Percentiles rank a stretch among this genome's conserved stretches.
These are phyloP conservation scores for Syngnathoides biaculeatus DNA, from an alignment of 2,113 vertebrate species.

Conservation along the genomic window DNA sequence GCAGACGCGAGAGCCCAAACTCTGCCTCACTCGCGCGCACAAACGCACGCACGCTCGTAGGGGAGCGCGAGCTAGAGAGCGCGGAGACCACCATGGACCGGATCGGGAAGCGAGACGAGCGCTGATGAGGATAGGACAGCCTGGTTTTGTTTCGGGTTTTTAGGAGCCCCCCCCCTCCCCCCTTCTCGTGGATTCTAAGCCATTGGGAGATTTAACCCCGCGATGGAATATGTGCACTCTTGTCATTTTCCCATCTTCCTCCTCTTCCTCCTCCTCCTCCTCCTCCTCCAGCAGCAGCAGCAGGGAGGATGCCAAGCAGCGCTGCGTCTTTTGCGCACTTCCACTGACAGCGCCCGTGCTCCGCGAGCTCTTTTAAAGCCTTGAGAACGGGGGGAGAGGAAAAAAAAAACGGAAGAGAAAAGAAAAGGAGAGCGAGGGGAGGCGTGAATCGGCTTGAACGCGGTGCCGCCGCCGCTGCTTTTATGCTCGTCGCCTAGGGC, in stretches of 20 bases:
- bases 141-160: conserved; percentile 35
- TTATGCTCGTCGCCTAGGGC: conserved; percentile 67
- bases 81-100: conserved; percentile 62
- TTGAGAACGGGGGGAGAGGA: conserved; percentile 1
- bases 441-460: conserved; percentile 69
- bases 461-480: conserved; percentile 47
- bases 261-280: conserved; percentile 42
- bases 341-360: conserved; percentile 62
- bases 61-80: conserved; percentile 22
- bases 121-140: conserved; percentile 63
- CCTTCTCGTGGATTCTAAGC: conserved; percentile 54
- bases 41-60: conserved; percentile 41
- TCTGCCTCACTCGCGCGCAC: conserved; percentile 57
- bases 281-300: conserved; percentile 44
- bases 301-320: conserved; percentile 66
- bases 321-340: conserved; percentile 72
- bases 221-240: conserved; percentile 69
- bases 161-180: conserved; percentile 39
- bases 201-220: conserved; percentile 68
- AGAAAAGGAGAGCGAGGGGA: conserved; percentile 27
- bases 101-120: conserved; percentile 58
- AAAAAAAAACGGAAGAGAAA: not conserved
- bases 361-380: conserved; percentile 41
- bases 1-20: conserved; percentile 64
- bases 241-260: conserved; percentile 49